phyloP scores from a whole-genome alignment of 2,797 vertebrate genomes.

The Iguana delicatissima region DNA sequence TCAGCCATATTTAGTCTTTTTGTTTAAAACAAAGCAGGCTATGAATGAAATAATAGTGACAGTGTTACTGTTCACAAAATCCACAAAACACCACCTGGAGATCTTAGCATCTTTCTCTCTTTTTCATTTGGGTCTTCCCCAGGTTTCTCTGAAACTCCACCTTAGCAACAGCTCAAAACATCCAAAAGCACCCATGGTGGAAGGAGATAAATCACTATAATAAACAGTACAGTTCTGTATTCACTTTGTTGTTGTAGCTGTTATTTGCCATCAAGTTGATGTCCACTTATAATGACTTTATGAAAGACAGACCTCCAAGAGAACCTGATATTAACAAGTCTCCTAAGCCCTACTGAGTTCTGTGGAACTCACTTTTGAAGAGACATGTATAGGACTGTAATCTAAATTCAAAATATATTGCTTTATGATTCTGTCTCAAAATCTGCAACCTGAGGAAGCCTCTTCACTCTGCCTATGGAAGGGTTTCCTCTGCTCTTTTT shows the following conservation, averaged over 20 bases:
- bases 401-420: not conserved
- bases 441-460: not conserved
- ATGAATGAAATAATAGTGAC: not conserved
- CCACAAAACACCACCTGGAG: not conserved
- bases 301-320: too few relatives aligned
- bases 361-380: not conserved
- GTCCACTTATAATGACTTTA: too few relatives aligned
- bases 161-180: not conserved
- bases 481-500: too few relatives aligned
- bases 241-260: too few relatives aligned
- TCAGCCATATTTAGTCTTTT: not conserved
- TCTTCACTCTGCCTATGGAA: not conserved
- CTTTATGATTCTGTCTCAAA: not conserved
- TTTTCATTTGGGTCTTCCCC: not conserved
- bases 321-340: too few relatives aligned
- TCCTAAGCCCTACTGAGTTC: not conserved
- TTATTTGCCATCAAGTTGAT: too few relatives aligned
- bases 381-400: not conserved
- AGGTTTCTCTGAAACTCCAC: not conserved
- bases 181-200: not conserved
- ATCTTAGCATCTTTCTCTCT: not conserved
- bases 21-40: not conserved
- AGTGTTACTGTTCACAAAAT: too few relatives aligned
- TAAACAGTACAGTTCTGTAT: not conserved
- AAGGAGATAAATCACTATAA: not conserved